These are phyloP conservation scores for Monochamus alternatus DNA, from an alignment of 2,888 invertebrate genomes.

Conservation along the genomic window DNA sequence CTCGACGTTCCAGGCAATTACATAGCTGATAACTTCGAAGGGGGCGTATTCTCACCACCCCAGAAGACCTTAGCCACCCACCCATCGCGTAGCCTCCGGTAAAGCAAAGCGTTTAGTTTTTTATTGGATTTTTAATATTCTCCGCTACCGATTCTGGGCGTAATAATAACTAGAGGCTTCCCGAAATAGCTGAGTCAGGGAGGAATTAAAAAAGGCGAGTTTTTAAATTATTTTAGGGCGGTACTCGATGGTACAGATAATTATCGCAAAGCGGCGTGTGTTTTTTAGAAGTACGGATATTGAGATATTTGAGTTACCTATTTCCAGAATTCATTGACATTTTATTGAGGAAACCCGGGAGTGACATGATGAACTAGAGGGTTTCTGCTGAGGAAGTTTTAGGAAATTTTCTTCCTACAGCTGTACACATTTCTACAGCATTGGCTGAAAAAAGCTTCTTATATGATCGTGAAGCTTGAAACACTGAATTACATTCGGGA, in stretches of 20 bases:
- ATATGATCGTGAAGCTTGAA: too few relatives aligned
- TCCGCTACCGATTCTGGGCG: not conserved
- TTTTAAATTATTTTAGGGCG: conserved; percentile 1
- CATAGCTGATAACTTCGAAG: not conserved
- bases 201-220: not conserved
- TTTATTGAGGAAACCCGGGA: too few relatives aligned
- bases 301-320: too few relatives aligned
- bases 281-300: too few relatives aligned
- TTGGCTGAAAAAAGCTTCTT: too few relatives aligned
- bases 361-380: too few relatives aligned
- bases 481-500: too few relatives aligned
- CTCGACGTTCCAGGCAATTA: not conserved
- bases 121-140: conserved; percentile 18
- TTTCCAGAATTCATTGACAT: too few relatives aligned
- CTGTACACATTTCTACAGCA: too few relatives aligned
- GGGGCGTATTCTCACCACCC: conserved; percentile 19
- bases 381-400: too few relatives aligned
- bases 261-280: too few relatives aligned
- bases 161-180: not conserved
- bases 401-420: too few relatives aligned
- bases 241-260: not conserved
- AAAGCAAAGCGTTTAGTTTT: conserved; percentile 14
- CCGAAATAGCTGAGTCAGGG: conserved; percentile 3
- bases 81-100: not conserved
- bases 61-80: not conserved